Evolutionary conservation across 2,888 invertebrate genomes (phyloP).

Genomic region (Leucoptera coffeella): DNA sequence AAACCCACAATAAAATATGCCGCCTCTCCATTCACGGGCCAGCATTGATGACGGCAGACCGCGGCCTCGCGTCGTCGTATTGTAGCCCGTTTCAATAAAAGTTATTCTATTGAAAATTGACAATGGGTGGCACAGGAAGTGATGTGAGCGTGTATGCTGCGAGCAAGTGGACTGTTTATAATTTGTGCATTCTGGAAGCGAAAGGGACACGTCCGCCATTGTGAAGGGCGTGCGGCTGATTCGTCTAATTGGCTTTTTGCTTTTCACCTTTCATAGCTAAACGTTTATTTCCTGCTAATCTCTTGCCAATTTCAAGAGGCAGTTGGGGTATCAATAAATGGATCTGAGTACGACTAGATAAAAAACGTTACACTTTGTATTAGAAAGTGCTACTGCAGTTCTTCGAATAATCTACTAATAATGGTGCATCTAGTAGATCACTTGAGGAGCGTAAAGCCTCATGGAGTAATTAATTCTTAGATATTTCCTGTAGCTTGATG

Average conservation of each 20-base stretch:
- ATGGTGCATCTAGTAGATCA: too few relatives aligned
- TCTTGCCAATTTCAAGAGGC: too few relatives aligned
- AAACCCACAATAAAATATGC: slow-evolving; percentile 34
- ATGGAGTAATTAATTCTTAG: slow-evolving; percentile 35
- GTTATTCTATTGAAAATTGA: slow-evolving; percentile 47
- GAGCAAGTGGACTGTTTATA: slow-evolving; percentile 51
- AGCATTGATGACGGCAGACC: slow-evolving; percentile 16
- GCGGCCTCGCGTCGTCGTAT: too few relatives aligned
- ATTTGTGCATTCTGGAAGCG: slow-evolving; percentile 38
- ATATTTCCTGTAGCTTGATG: slow-evolving; percentile 30
- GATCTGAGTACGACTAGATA: too few relatives aligned
- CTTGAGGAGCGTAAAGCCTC: slow-evolving; percentile 36
- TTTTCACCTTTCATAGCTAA: slow-evolving; percentile 13
- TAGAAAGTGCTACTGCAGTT: too few relatives aligned
- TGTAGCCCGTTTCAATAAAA: slow-evolving; percentile 47
- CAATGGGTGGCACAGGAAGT: slow-evolving; percentile 46
- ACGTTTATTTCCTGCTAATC: slow-evolving; percentile 10
- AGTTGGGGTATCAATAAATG: too few relatives aligned
- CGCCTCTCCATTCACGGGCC: slow-evolving; percentile 20
- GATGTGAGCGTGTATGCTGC: slow-evolving; percentile 38
- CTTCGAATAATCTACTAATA: too few relatives aligned
- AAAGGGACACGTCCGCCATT: slow-evolving; percentile 12
- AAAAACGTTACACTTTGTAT: too few relatives aligned
- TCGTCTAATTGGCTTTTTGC: slow-evolving; percentile 39
- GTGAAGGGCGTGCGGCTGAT: slow-evolving; percentile 20